phyloP scores from a whole-genome alignment of 2,797 vertebrate genomes.

The Aotus griseimembra region DNA sequence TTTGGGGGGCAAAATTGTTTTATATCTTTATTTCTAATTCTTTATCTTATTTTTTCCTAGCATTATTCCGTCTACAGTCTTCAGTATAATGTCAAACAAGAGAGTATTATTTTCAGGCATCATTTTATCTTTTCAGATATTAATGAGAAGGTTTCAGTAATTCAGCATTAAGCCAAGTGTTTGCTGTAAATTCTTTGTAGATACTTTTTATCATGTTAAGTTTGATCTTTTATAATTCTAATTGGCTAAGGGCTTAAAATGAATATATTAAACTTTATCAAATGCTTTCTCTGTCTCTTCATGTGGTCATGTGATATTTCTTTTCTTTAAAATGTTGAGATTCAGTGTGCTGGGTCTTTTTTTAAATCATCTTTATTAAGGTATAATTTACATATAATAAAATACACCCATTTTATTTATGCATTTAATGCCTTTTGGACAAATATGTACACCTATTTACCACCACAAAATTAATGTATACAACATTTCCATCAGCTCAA shows the following conservation, averaged over 20 bases:
- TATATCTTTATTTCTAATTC: background rate
- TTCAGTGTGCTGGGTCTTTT: background rate
- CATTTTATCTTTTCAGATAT: background rate
- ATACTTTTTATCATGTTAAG: background rate
- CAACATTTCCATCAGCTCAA: background rate
- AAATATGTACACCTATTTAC: background rate
- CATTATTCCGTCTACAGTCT: background rate
- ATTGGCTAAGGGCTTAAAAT: background rate
- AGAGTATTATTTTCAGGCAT: background rate
- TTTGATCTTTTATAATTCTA: background rate
- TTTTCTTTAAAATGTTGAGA: background rate
- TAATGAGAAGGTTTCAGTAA: background rate
- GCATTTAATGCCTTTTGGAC: background rate
- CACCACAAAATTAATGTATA: background rate
- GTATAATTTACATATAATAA: background rate
- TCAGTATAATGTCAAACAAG: background rate
- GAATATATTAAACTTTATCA: background rate
- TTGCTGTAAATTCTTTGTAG: background rate
- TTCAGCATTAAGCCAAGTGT: background rate
- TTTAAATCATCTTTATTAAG: background rate
- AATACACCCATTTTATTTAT: background rate
- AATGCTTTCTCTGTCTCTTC: background rate
- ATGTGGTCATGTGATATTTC: background rate
- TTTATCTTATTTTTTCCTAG: background rate
- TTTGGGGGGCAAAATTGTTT: background rate